These are phyloP conservation scores for Mythimna loreyi DNA, from an alignment of 2,888 invertebrate genomes.

Conservation along the genomic window DNA sequence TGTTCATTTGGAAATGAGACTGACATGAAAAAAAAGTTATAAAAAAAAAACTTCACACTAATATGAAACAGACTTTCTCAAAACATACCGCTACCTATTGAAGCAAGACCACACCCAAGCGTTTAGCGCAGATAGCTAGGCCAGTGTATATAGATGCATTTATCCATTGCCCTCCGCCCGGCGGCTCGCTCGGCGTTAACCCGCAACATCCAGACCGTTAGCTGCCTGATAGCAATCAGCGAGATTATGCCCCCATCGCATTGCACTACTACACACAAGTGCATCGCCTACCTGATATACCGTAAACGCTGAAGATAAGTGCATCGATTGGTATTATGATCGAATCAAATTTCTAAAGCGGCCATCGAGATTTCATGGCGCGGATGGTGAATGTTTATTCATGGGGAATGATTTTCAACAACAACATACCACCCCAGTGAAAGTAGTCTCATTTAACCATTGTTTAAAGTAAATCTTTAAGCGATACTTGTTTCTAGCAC, in stretches of 20 bases:
- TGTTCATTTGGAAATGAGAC: slow-evolving; percentile 29
- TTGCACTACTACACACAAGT: slow-evolving; percentile 58
- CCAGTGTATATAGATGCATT: slow-evolving; percentile 62
- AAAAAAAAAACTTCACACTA: neutral
- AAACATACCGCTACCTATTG: slow-evolving; percentile 30
- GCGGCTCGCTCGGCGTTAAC: slow-evolving; percentile 63
- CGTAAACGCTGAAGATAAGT: slow-evolving; percentile 59
- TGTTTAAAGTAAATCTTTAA: slow-evolving; percentile 40
- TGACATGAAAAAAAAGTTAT: slow-evolving; percentile 8
- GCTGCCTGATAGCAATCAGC: slow-evolving; percentile 76
- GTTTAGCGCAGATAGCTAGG: slow-evolving; percentile 49
- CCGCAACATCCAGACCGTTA: slow-evolving; percentile 71
- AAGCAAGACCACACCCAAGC: slow-evolving; percentile 31
- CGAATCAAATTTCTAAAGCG: slow-evolving; percentile 56
- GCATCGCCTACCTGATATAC: slow-evolving; percentile 57
- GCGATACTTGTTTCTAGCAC: slow-evolving; percentile 44
- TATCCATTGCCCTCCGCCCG: slow-evolving; percentile 60
- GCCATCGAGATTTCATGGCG: slow-evolving; percentile 49
- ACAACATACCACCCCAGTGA: slow-evolving; percentile 34
- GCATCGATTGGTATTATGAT: slow-evolving; percentile 51
- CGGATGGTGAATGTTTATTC: slow-evolving; percentile 23
- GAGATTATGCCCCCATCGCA: slow-evolving; percentile 73
- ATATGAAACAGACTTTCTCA: slow-evolving; percentile 17
- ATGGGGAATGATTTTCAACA: slow-evolving; percentile 36
- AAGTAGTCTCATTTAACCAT: slow-evolving; percentile 43